A percentile compares a stretch with the other conserved stretches of the same genome.
These are phyloP conservation scores for Calliphora vomitoria DNA, from an alignment of 2,888 invertebrate genomes.

Conservation along the genomic window DNA sequence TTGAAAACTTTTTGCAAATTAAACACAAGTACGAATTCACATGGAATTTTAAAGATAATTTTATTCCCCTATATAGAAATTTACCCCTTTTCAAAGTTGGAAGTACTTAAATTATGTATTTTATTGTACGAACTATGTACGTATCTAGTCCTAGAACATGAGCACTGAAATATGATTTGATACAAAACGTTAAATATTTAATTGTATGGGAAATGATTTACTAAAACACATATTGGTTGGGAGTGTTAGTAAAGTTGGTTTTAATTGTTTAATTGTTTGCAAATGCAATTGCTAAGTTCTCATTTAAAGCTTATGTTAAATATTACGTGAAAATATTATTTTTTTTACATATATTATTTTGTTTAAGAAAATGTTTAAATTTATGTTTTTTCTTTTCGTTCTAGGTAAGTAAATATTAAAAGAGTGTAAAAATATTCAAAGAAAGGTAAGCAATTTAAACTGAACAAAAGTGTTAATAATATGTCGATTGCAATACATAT, in stretches of 20 bases:
- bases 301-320: too few species aligned
- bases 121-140: not conserved
- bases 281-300: too few species aligned
- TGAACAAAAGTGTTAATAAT: too few species aligned
- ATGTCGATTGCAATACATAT: too few species aligned
- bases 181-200: slow-evolving; percentile 12
- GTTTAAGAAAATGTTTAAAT: too few species aligned
- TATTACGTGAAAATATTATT: too few species aligned
- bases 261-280: too few species aligned
- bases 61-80: not conserved
- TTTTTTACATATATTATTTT: too few species aligned
- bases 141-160: not conserved
- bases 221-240: not conserved
- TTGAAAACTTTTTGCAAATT: not conserved
- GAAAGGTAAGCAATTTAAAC: not conserved
- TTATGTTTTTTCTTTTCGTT: not conserved
- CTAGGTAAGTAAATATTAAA: not conserved
- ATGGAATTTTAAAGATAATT: not conserved
- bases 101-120: not conserved
- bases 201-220: slow-evolving; percentile 5
- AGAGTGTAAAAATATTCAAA: not conserved
- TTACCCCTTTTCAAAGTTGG: not conserved
- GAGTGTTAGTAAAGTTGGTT: not conserved
- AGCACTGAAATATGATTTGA: not conserved
- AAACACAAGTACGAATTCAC: not conserved